These are phyloP conservation scores for Hypomecis atomaria DNA, from an alignment of 2,888 invertebrate species.

Conservation along the genomic window DNA sequence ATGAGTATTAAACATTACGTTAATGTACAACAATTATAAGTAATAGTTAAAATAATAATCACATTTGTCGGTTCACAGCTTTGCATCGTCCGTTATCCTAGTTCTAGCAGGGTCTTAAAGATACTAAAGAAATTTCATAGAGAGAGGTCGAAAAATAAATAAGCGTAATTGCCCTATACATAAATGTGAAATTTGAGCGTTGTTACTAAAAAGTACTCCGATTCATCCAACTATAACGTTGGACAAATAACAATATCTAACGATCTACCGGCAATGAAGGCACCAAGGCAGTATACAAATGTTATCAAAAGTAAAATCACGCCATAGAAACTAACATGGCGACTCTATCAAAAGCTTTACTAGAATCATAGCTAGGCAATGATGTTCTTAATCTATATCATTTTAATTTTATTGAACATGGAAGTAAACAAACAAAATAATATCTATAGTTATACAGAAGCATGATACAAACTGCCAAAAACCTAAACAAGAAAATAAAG, in stretches of 20 bases:
- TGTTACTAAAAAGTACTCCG: neutral
- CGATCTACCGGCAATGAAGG: neutral
- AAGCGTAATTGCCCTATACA: constrained; percentile 32
- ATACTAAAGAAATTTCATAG: constrained; percentile 17
- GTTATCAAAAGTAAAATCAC: too few species aligned
- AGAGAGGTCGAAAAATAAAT: constrained; percentile 39
- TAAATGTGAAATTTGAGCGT: constrained; percentile 10
- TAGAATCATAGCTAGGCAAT: too few species aligned
- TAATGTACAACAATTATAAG: constrained; percentile 47
- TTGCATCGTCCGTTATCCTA: constrained; percentile 46
- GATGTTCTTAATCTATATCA: too few species aligned
- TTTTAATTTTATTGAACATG: too few species aligned
- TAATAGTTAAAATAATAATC: constrained; percentile 47
- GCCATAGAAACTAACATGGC: too few species aligned
- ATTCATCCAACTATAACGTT: constrained; percentile 34
- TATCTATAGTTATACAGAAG: too few species aligned
- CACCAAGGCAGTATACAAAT: too few species aligned
- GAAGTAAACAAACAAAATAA: neutral
- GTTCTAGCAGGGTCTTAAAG: constrained; percentile 22
- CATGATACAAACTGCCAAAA: too few species aligned
- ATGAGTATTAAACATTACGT: constrained; percentile 33
- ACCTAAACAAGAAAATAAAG: too few species aligned
- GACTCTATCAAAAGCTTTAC: too few species aligned
- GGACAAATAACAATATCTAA: constrained; percentile 11
- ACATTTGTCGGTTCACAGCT: constrained; percentile 57